Percentiles rank a stretch among this genome's conserved stretches.
phyloP scores from a whole-genome alignment of 2,888 invertebrate species.

The Ophion obscuratus region DNA sequence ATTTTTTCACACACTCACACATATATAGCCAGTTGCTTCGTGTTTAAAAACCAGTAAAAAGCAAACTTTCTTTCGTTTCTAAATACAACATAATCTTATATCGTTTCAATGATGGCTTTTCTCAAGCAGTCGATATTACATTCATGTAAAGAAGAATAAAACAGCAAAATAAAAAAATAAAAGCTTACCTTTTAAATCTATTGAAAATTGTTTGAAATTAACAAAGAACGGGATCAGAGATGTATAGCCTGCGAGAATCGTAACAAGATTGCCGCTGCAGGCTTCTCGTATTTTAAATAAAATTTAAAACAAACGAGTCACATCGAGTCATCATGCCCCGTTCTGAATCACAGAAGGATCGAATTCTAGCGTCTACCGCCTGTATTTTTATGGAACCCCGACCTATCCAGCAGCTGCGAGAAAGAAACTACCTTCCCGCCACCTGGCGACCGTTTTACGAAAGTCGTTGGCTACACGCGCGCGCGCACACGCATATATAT shows the following conservation, averaged over 20 bases:
- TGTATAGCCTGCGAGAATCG: conserved; percentile 80
- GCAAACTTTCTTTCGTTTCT: neutral
- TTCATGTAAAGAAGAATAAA: too few relatives aligned
- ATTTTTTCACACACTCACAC: too few relatives aligned
- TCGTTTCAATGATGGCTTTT: neutral
- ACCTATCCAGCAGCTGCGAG: conserved; percentile 63
- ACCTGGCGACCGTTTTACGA: conserved; percentile 68
- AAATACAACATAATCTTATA: neutral
- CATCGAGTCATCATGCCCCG: conserved; percentile 81
- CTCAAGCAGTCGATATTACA: neutral
- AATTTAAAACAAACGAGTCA: conserved; percentile 65
- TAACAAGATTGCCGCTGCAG: conserved; percentile 80
- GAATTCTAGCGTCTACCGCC: neutral
- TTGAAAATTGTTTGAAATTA: neutral
- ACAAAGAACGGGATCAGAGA: conserved; percentile 80
- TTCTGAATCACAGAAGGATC: conserved; percentile 81
- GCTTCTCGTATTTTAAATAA: conserved; percentile 76
- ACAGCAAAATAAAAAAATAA: too few relatives aligned
- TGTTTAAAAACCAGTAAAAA: too few relatives aligned
- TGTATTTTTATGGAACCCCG: conserved; percentile 58
- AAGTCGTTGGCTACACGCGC: conserved; percentile 8
- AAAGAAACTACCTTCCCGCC: conserved; percentile 67
- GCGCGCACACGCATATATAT: neutral
- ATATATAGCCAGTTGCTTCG: too few relatives aligned
- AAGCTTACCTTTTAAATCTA: neutral